These are phyloP conservation scores for Atta texana DNA, from an alignment of 1,140 invertebrate species.

Conservation along the genomic window DNA sequence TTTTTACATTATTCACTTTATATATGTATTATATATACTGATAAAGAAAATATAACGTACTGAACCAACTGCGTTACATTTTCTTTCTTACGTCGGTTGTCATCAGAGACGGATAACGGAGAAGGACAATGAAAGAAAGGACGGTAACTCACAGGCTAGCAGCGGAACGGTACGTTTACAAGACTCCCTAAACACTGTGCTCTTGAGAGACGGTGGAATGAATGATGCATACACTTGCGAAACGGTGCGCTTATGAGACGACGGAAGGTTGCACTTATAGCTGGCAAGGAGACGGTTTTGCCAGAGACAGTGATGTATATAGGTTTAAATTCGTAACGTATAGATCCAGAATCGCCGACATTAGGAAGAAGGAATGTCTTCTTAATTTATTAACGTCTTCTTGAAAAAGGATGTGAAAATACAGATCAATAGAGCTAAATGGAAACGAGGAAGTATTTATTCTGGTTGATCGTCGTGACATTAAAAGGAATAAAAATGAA, in stretches of 20 bases:
- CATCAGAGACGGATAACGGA: constrained; percentile 47
- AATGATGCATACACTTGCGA: constrained; percentile 52
- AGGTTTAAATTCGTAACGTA: constrained; percentile 5
- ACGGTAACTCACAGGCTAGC: constrained; percentile 37
- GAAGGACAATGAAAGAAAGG: constrained; percentile 54
- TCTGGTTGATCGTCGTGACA: not conserved
- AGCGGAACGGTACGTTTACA: constrained; percentile 44
- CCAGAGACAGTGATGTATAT: constrained; percentile 40
- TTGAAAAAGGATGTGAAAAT: not conserved
- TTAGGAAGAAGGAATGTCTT: not conserved
- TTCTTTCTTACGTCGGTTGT: constrained; percentile 45
- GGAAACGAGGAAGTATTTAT: not conserved
- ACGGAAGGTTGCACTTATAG: constrained; percentile 18
- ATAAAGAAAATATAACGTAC: constrained; percentile 2
- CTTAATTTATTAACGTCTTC: not conserved
- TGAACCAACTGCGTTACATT: not conserved
- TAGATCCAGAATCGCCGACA: not conserved
- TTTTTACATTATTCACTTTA: no score
- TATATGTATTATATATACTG: not conserved
- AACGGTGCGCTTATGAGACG: constrained; percentile 20
- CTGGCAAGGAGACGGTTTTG: not conserved
- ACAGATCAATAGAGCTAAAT: no score
- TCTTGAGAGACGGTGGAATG: constrained; percentile 47
- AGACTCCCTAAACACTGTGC: constrained; percentile 38
- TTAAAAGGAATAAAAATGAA: not conserved